Percentiles rank a stretch among this genome's conserved stretches.
These are phyloP conservation scores for Serilophus lunatus DNA, from an alignment of 2,113 vertebrate species.

Conservation along the genomic window DNA sequence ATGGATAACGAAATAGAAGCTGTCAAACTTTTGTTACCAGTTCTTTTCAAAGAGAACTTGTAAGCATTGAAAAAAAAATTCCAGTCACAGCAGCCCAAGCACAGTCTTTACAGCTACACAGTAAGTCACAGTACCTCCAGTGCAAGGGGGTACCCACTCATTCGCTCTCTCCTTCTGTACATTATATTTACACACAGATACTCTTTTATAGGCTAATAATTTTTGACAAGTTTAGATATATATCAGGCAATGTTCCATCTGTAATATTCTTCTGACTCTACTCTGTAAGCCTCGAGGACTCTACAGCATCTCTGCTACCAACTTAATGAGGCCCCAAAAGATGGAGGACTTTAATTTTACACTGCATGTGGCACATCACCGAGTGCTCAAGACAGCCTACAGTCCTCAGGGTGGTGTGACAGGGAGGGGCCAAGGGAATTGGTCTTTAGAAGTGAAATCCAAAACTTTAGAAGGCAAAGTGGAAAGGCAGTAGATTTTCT, in stretches of 20 bases:
- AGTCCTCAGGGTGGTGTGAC: background rate
- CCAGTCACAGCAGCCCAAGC: background rate
- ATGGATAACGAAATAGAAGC: background rate
- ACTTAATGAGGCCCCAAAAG: background rate
- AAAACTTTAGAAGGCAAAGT: background rate
- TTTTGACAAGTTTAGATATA: background rate
- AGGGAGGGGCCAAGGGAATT: background rate
- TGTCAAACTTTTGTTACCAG: background rate
- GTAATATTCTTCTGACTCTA: background rate
- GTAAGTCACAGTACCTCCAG: background rate
- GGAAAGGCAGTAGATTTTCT: background rate
- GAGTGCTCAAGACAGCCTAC: background rate
- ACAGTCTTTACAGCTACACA: background rate
- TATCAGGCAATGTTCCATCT: background rate
- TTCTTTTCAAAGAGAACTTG: background rate
- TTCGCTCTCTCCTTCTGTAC: background rate
- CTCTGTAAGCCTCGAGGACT: background rate
- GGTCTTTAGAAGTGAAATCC: background rate
- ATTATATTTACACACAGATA: background rate
- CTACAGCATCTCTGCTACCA: background rate
- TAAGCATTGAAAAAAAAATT: background rate
- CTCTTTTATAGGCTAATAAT: background rate
- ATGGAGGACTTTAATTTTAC: background rate
- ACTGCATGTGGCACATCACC: accelerated
- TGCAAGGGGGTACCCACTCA: background rate